phyloP scores from a whole-genome alignment of 2,113 vertebrate species.

The Pongo pygmaeus region DNA sequence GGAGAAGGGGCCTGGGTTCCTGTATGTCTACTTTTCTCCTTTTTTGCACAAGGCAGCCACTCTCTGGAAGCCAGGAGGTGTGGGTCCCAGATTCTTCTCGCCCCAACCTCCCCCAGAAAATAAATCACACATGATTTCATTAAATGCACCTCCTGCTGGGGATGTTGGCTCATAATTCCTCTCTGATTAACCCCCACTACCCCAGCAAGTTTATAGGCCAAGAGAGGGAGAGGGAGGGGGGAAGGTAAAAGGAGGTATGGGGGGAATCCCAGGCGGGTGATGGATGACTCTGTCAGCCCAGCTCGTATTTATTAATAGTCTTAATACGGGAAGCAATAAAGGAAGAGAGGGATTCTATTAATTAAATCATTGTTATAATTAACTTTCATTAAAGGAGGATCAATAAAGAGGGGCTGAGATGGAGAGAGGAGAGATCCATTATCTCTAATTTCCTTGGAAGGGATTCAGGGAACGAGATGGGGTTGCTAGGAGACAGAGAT shows the following conservation, averaged over 20 bases:
- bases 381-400: constrained; percentile 89
- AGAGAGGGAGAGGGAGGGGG: constrained; percentile 48
- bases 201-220: constrained; percentile 82
- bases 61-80: constrained; percentile 42
- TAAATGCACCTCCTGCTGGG: constrained; percentile 82
- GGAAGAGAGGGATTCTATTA: constrained; percentile 85
- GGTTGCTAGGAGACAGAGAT: constrained; percentile 79
- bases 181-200: constrained; percentile 83
- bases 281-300: constrained; percentile 82
- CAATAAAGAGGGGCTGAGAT: constrained; percentile 84
- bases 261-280: constrained; percentile 78
- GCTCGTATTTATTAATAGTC: constrained; percentile 83
- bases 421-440: constrained; percentile 82
- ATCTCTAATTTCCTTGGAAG: constrained; percentile 81
- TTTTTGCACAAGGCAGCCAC: constrained; percentile 9
- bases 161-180: constrained; percentile 82
- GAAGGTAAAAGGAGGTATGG: constrained; percentile 56
- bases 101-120: constrained; percentile 55
- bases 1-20: not conserved
- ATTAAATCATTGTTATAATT: constrained; percentile 90
- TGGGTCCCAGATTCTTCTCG: constrained; percentile 66
- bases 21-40: not conserved
- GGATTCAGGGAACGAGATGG: constrained; percentile 75
- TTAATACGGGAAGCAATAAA: constrained; percentile 86
- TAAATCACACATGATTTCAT: constrained; percentile 81